These are phyloP conservation scores for Quadroppia sp. DNA, from an alignment of 2,888 invertebrate species.

Conservation along the genomic window DNA sequence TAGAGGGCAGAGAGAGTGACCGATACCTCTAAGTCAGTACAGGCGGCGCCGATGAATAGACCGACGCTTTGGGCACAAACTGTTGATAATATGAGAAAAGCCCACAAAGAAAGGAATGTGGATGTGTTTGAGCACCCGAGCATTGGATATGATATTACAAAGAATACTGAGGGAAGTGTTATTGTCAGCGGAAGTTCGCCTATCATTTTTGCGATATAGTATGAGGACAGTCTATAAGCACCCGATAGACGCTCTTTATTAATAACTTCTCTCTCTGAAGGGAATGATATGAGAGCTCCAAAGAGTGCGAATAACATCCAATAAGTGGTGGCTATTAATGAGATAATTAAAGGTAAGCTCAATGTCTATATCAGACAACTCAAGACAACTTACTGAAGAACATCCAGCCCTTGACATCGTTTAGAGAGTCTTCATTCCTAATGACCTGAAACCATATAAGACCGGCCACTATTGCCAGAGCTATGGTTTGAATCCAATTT, in stretches of 20 bases:
- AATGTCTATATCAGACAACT: constrained; percentile 18
- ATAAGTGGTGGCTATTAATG: constrained; percentile 59
- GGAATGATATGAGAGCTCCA: constrained; percentile 72
- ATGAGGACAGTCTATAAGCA: constrained; percentile 71
- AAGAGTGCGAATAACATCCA: constrained; percentile 77
- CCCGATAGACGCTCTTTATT: constrained; percentile 73
- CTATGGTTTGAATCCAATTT: constrained; percentile 71
- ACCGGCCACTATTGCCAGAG: constrained; percentile 67
- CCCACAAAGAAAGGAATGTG: constrained; percentile 66
- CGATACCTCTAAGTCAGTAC: constrained; percentile 71
- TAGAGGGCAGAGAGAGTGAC: constrained; percentile 72
- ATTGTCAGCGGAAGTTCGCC: constrained; percentile 71
- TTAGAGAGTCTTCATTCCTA: constrained; percentile 67
- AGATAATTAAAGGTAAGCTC: background rate
- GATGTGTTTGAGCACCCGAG: constrained; percentile 64
- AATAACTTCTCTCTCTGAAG: constrained; percentile 71
- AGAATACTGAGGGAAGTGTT: constrained; percentile 69
- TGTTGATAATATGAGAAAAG: constrained; percentile 63
- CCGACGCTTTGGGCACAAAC: constrained; percentile 62
- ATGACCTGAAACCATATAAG: constrained; percentile 73
- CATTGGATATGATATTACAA: constrained; percentile 71
- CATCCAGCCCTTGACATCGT: constrained; percentile 70
- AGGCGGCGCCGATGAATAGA: constrained; percentile 71
- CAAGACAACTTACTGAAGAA: constrained; percentile 38
- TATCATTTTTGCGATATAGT: constrained; percentile 75